Percentiles rank a stretch among this genome's conserved stretches.
Conservation (phyloP, 2,888 invertebrate genomes). For the Dinocampus coccinellae region DNA sequence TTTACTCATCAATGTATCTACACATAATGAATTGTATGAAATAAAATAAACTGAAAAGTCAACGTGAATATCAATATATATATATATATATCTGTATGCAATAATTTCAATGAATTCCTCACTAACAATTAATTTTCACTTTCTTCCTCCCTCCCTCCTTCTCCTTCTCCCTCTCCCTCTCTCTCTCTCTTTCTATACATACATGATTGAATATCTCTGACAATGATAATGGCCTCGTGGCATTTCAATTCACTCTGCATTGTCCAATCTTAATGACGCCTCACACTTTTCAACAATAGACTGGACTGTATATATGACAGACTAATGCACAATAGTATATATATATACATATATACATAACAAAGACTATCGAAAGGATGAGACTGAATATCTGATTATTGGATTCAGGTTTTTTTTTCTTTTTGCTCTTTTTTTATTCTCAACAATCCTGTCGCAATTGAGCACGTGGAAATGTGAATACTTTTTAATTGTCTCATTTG, state of each 20-base stretch:
- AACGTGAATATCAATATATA: neutral
- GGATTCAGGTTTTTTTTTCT: slow-evolving; percentile 16
- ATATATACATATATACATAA: neutral
- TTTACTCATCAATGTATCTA: neutral
- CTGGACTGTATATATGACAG: neutral
- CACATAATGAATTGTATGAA: neutral
- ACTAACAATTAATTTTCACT: slow-evolving; percentile 12
- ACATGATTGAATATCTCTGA: neutral
- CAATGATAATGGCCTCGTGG: slow-evolving; percentile 28
- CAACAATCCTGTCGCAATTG: neutral
- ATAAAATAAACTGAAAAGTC: neutral
- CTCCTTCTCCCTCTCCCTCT: neutral
- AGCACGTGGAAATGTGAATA: neutral
- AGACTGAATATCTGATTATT: slow-evolving; percentile 23
- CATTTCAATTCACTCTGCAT: slow-evolving; percentile 23
- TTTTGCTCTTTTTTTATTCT: neutral
- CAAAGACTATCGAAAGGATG: neutral
- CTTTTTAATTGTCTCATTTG: slow-evolving; percentile 26
- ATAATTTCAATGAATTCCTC: slow-evolving; percentile 11
- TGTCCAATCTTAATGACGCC: slow-evolving; percentile 29
- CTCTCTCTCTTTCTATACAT: too few species aligned
- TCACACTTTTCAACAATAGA: slow-evolving; percentile 27
- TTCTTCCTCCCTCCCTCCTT: too few species aligned
- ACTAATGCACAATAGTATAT: neutral
- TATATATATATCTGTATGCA: too few species aligned